Base-by-base conservation (phyloP, 2,113 vertebrate genomes). In the Protomyctophum bolini region DNA sequence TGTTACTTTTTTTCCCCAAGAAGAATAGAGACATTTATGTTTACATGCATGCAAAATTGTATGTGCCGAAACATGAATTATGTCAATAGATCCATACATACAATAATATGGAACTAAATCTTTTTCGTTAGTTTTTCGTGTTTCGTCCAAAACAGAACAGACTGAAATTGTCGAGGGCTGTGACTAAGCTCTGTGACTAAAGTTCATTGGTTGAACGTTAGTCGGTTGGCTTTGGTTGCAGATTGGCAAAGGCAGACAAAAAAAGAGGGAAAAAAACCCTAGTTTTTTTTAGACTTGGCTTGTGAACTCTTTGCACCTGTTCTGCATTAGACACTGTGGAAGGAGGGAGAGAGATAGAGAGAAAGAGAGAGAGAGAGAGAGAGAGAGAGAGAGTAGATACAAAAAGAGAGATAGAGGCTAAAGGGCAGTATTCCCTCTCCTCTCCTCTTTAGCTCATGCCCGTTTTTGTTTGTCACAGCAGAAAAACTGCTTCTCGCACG, bases 401-500 rank as follows among this genome's bases (percentile, higher is more conserved):
- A n/a, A 70, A 63, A 65, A 56, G 61, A 68, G 60, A 21, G 41
- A 4, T 12, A 68, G 45, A 58, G 67, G 56, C 28, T 33, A 68
- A 65, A 72, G 11, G 60, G 63, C 71, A 76, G 58, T 50, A 63
- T 6, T 50, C 28, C 63, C 65, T 48, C 58, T 48, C 10, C 58
- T 49, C 48, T 75, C 51, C 59, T 77, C 58, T 63, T 82, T 76
- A 76, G 68, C 57, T 79, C 76, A 64, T 80, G 79, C 59, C 76
- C 77, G 55, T 78, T 77, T 89, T 83, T 81, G 84, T 86, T 73
- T 79, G 79, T 80, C 66, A 87, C 76, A 84, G 83, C 82, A 88
- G 70, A 81, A 89, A 87, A 87, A 83, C 69, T 75, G 80, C 82
- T 81, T 84, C 81, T 73, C 62, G 72, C 73, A 70, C 79, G 68